Conservation (phyloP, 2,113 vertebrate genomes). For the Hippocampus mohnikei region DNA sequence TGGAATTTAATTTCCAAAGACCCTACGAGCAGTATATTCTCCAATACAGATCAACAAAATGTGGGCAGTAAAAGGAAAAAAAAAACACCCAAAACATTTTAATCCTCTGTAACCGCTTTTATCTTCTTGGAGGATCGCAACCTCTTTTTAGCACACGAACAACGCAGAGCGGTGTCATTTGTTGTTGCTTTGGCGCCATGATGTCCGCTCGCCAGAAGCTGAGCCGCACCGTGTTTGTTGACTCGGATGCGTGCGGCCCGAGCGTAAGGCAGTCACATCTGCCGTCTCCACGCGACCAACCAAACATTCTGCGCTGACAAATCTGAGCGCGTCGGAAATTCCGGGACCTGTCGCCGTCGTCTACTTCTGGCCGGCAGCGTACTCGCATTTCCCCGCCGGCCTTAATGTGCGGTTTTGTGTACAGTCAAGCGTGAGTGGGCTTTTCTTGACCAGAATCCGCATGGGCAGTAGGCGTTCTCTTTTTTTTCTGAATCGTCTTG, state of each 20-base stretch:
- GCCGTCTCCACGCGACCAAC: not conserved
- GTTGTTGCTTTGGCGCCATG: not conserved
- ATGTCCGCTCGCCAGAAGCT: not conserved
- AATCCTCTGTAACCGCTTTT: no score
- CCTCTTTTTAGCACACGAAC: not conserved
- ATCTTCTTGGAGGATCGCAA: no score
- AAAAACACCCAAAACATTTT: no score
- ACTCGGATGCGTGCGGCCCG: not conserved
- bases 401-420: slow-evolving; percentile 30
- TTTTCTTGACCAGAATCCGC: slow-evolving; percentile 79
- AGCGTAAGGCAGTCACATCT: not conserved
- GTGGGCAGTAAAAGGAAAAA: no score
- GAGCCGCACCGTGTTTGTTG: not conserved
- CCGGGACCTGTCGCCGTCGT: not conserved
- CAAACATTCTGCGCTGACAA: not conserved
- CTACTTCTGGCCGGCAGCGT: slow-evolving; percentile 1
- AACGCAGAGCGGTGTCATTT: not conserved
- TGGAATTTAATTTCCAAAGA: no score
- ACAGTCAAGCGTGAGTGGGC: slow-evolving; percentile 31
- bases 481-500: slow-evolving; percentile 91
- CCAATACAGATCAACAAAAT: no score
- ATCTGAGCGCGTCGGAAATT: not conserved
- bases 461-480: slow-evolving; percentile 97
- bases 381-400: slow-evolving; percentile 1
- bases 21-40: no score